A percentile compares a stretch with the other conserved stretches of the same genome.
phyloP scores from a whole-genome alignment of 2,888 invertebrate genomes.

The Spatulosminthurus flaviceps region DNA sequence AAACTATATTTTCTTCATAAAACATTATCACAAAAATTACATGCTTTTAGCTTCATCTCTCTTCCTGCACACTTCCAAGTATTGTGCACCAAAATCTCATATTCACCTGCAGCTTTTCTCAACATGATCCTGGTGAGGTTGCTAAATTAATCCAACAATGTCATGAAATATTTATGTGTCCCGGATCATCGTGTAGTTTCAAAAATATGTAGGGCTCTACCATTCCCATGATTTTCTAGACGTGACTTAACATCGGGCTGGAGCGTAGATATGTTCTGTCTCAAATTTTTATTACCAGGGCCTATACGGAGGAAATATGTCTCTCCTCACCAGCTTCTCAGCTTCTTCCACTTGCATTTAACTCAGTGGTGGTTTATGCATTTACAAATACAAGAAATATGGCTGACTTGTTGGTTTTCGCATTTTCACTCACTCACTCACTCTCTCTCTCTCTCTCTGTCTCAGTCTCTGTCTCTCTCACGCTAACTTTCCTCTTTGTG shows the following conservation, averaged over 20 bases:
- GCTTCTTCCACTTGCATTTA: neutral
- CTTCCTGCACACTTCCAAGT: no score
- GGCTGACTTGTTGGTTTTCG: constrained; percentile 10
- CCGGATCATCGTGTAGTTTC: neutral
- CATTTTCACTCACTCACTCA: constrained; percentile 1
- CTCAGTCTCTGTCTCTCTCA: neutral
- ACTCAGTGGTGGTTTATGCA: neutral
- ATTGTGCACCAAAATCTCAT: no score
- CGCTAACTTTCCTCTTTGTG: constrained; percentile 16
- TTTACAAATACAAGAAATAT: constrained; percentile 21
- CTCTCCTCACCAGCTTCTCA: neutral
- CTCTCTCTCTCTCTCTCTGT: constrained; percentile 14
- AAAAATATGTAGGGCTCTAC: neutral
- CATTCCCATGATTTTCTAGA: neutral
- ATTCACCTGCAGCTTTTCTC: no score
- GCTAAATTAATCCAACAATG: neutral
- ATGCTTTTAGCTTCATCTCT: no score
- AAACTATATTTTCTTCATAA: neutral
- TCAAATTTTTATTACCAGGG: no score
- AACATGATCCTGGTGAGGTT: neutral
- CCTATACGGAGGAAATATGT: no score
- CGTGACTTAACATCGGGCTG: neutral
- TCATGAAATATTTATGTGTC: no score
- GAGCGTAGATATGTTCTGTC: neutral
- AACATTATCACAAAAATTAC: no score